phyloP scores from a whole-genome alignment of 2,113 vertebrate genomes.

The Cardinalis cardinalis region DNA sequence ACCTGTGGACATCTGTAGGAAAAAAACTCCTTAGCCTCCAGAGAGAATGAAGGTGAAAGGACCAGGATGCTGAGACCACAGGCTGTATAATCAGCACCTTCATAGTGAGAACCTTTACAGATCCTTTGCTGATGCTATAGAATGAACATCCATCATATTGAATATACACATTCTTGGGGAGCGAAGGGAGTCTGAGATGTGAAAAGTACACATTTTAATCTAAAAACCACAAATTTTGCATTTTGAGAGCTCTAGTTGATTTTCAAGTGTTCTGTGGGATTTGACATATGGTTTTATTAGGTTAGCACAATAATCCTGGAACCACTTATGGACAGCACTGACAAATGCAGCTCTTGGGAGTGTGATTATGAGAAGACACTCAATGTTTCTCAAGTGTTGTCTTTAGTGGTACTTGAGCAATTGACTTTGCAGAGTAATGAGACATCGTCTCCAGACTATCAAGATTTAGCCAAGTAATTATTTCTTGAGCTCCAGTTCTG shows the following conservation, averaged over 20 bases:
- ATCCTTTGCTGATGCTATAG: background rate
- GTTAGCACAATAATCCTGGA: slow-evolving; percentile 9
- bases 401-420: slow-evolving; percentile 8
- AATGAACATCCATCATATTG: fast-evolving
- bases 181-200: background rate
- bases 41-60: background rate
- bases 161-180: background rate
- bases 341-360: background rate
- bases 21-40: background rate
- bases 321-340: background rate
- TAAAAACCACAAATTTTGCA: background rate
- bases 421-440: background rate
- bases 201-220: background rate
- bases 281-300: background rate
- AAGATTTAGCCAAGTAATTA: slow-evolving; percentile 36
- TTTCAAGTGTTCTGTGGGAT: background rate
- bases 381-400: background rate
- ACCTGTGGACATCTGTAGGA: background rate
- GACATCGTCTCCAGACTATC: background rate
- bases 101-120: background rate
- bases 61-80: background rate
- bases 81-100: background rate
- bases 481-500: background rate
- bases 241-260: background rate
- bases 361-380: background rate